Base-by-base conservation (phyloP, 1,140 invertebrate species). In the Drosophila truncata region DNA sequence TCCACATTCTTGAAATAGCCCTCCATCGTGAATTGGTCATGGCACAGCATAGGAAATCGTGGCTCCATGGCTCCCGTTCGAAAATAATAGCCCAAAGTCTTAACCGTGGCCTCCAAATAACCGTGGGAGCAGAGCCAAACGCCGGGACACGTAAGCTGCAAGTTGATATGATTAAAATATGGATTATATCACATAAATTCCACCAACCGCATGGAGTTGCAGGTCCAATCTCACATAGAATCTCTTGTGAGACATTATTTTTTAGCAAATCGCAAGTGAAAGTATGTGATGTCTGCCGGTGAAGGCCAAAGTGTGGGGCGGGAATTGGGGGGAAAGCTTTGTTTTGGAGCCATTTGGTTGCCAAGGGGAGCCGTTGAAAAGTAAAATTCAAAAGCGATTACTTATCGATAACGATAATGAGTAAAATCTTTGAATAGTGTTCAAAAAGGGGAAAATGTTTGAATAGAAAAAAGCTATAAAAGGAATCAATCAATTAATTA, bases 51-150 rank as follows among this genome's bases (percentile, higher is more conserved):
- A 0, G 92, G 92, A 69, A 93, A 93, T 9, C 83, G 79, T 0
- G 92, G 87, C 27, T 92, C 91, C 92, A 93, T 90, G 11, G 91
- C 84, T 7, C 91, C 91, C 0, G 91, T 92, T 31, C 91, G 80
- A 55, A 92, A 92, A 49, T 90, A 92, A 41, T 93, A 93, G 25
- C 91, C 92, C 60, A 93, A 61, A 5, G 91, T 91, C 39, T 92
- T 92, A 7, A 93, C 58, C 11, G 92, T 93, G 11, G 67, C 77
- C 75, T 93, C 92, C 58, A 93, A 33, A 59, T 81, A 87, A 9
- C 92, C 92, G 74, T 92, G 91, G 1, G 87, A 85, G 27, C 92
- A 93, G 3, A 93, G 77, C 92, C 92, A 92, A 62, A 93, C 92
- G 14, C 92, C 92, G 1, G 92, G 92, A 27, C 92, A 93, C 23